A percentile compares a stretch with the other conserved stretches of the same genome.
Evolutionary conservation across 2,888 invertebrate species (phyloP).

Genomic region (Drosophila rubida): DNA sequence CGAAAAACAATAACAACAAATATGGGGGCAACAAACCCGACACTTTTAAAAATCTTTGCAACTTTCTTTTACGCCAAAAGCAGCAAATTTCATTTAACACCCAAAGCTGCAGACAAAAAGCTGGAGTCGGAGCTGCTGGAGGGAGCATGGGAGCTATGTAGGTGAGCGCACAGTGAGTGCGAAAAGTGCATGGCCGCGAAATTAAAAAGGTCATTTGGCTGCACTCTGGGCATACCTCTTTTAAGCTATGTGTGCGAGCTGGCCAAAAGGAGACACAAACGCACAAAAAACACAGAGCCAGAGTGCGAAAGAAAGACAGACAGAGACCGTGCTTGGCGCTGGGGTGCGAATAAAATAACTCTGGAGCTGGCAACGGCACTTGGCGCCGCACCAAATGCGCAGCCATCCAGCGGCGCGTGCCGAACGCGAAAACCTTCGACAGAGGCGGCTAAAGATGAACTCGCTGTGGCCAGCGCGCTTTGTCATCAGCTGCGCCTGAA

Average conservation of each 20-base stretch:
- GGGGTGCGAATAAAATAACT: constrained; percentile 53
- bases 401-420: constrained; percentile 67
- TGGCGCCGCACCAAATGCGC: constrained; percentile 72
- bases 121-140: not conserved
- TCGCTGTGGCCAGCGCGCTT: constrained; percentile 30
- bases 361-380: constrained; percentile 48
- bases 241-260: constrained; percentile 10
- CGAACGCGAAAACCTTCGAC: constrained; percentile 48
- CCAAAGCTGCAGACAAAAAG: constrained; percentile 50
- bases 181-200: constrained; percentile 79
- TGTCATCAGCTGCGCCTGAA: too few relatives aligned
- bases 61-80: constrained; percentile 78
- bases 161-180: constrained; percentile 26
- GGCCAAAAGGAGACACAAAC: not conserved
- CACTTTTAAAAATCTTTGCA: constrained; percentile 79
- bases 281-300: not conserved
- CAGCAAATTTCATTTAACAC: constrained; percentile 77
- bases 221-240: constrained; percentile 63
- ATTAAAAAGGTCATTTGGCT: constrained; percentile 81
- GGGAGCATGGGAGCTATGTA: not conserved
- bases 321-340: not conserved
- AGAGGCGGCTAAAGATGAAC: constrained; percentile 22
- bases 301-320: not conserved
- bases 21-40: constrained; percentile 46
- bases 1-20: constrained; percentile 23